A percentile compares a stretch with the other conserved stretches of the same genome.
Conservation (phyloP, 2,888 invertebrate species). For the Pollenia angustigena region DNA sequence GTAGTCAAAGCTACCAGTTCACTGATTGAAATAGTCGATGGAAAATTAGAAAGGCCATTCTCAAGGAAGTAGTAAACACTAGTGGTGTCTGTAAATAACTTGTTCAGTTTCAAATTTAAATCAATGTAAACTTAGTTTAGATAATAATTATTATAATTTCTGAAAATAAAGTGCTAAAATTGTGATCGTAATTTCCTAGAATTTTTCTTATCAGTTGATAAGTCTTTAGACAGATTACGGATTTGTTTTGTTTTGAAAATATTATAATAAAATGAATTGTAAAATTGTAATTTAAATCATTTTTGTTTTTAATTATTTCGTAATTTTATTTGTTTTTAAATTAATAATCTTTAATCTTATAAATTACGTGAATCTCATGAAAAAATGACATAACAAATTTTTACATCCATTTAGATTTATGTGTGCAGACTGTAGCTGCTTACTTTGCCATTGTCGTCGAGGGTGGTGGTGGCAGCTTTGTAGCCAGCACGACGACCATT, state of each 20-base stretch:
- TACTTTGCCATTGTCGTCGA: constrained; percentile 88
- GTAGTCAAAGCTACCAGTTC: constrained; percentile 75
- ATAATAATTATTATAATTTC: not conserved
- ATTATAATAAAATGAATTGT: not conserved
- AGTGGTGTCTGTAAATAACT: constrained; percentile 33
- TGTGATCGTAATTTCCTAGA: constrained; percentile 20
- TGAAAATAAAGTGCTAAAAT: not conserved
- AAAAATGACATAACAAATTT: not conserved
- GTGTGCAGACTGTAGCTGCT: constrained; percentile 85
- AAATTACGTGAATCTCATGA: constrained; percentile 24
- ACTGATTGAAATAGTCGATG: constrained; percentile 78
- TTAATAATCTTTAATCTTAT: constrained; percentile 56
- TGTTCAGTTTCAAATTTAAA: not conserved
- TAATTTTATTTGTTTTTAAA: constrained; percentile 56
- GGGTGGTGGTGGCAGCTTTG: constrained; percentile 86
- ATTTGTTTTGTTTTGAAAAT: constrained; percentile 26
- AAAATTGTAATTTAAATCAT: not conserved
- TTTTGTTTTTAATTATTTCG: constrained; percentile 40
- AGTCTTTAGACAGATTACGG: constrained; percentile 29
- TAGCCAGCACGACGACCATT: constrained; percentile 86
- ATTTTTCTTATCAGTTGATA: constrained; percentile 58
- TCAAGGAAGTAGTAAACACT: constrained; percentile 73
- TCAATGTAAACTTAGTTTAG: not conserved
- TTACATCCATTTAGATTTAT: constrained; percentile 71
- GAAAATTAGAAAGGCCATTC: constrained; percentile 81